Evolutionary conservation across 2,797 vertebrate genomes (phyloP).

Genomic region (Simalia tracyae): DNA sequence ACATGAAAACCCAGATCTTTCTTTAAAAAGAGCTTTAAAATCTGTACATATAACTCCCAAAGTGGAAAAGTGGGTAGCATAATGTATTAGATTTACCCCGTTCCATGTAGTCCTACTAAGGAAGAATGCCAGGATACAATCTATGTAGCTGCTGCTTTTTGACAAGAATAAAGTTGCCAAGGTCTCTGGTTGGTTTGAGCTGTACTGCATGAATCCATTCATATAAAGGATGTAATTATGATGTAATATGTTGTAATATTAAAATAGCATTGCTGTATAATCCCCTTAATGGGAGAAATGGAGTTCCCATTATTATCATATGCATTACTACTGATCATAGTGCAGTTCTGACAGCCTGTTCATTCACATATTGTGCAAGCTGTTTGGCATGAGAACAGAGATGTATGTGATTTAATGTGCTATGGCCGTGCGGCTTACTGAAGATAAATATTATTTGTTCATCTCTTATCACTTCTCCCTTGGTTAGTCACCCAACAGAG

Average conservation of each 20-base stretch:
- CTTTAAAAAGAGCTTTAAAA: not conserved
- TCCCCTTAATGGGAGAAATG: not conserved
- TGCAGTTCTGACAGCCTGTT: not conserved
- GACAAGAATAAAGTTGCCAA: not conserved
- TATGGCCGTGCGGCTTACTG: not conserved
- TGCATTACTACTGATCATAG: not conserved
- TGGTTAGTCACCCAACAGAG: not conserved
- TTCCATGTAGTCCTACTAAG: not conserved
- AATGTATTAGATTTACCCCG: not conserved
- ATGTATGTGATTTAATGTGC: not conserved
- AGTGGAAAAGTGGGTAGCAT: not conserved
- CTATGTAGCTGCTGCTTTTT: not conserved
- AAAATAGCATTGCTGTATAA: not conserved
- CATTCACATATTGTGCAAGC: not conserved
- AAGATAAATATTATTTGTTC: not conserved
- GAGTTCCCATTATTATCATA: not conserved
- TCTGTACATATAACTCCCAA: not conserved
- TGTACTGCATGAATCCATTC: not conserved
- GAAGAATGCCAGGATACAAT: not conserved
- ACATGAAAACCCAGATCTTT: not conserved
- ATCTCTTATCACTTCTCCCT: not conserved
- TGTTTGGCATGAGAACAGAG: not conserved
- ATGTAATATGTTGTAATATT: not conserved
- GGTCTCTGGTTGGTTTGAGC: not conserved
- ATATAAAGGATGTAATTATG: not conserved